Percentiles rank a stretch among this genome's conserved stretches.
phyloP scores from a whole-genome alignment of 2,797 vertebrate species.

The Sandelia bainsii region DNA sequence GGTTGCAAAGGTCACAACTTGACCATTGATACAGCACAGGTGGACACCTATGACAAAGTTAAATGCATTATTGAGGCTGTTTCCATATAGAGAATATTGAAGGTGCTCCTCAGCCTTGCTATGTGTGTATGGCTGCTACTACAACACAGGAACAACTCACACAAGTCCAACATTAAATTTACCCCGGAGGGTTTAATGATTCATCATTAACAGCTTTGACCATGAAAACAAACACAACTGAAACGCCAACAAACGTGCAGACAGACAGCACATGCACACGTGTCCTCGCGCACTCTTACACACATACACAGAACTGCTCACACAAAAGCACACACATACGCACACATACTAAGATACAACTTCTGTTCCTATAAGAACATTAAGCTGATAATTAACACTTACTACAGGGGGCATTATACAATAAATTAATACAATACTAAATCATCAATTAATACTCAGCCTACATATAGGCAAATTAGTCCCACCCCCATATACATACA shows the following conservation, averaged over 20 bases:
- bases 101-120: conserved; percentile 79
- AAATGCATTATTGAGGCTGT: conserved; percentile 75
- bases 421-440: conserved; percentile 82
- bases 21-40: conserved; percentile 78
- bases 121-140: conserved; percentile 79
- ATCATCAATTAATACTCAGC: conserved; percentile 62
- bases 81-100: conserved; percentile 76
- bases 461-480: conserved; percentile 81
- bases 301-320: conserved; percentile 39
- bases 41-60: conserved; percentile 78
- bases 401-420: conserved; percentile 62
- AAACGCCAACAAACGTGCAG: conserved; percentile 80
- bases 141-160: conserved; percentile 83
- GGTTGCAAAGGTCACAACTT: conserved; percentile 66
- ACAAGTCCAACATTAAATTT: conserved; percentile 73
- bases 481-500: conserved; percentile 67
- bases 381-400: conserved; percentile 79
- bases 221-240: conserved; percentile 80
- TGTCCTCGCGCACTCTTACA: conserved; percentile 54
- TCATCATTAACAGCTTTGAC: conserved; percentile 74
- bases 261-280: conserved; percentile 75
- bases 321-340: conserved; percentile 52
- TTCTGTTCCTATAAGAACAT: conserved; percentile 79
- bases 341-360: conserved; percentile 76
- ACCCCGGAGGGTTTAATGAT: conserved; percentile 64